A percentile compares a stretch with the other conserved stretches of the same genome.
phyloP scores from a whole-genome alignment of 2,113 vertebrate species.

The Phoxinus phoxinus region DNA sequence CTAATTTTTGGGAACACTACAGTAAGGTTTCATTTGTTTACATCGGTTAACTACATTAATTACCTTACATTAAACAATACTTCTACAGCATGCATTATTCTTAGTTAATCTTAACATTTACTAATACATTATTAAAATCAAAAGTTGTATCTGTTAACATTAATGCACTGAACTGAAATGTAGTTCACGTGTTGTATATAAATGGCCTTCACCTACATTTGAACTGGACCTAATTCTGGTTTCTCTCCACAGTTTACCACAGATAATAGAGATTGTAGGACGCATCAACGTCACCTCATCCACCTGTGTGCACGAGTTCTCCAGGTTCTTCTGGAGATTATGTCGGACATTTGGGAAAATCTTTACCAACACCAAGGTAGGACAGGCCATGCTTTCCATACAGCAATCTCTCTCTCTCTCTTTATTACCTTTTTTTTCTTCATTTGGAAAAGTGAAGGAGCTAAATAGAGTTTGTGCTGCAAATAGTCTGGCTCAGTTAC shows the following conservation, averaged over 20 bases:
- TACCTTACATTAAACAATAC: no score
- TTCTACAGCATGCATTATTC: no score
- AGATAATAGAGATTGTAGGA: conserved; percentile 95
- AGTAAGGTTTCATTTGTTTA: no score
- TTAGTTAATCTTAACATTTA: no score
- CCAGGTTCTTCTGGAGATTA: conserved; percentile 97
- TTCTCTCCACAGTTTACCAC: conserved; percentile 83
- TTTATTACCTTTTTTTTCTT: background rate
- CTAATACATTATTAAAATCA: no score
- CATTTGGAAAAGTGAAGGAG: background rate
- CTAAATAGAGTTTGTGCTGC: conserved; percentile 33
- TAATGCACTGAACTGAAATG: no score
- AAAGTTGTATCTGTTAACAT: no score
- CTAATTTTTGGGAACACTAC: no score
- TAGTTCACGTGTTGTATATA: background rate
- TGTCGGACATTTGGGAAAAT: conserved; percentile 98
- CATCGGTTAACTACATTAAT: no score
- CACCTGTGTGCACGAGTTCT: conserved; percentile 97
- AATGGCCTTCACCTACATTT: background rate
- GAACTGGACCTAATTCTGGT: background rate
- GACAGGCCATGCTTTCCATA: background rate
- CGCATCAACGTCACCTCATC: conserved; percentile 94
- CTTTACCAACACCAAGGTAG: conserved; percentile 98
- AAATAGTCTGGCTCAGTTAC: background rate
- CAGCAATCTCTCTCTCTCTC: background rate